Evolutionary conservation across 2,888 invertebrate species (phyloP).

Genomic region (Lordiphosa fenestrarum): DNA sequence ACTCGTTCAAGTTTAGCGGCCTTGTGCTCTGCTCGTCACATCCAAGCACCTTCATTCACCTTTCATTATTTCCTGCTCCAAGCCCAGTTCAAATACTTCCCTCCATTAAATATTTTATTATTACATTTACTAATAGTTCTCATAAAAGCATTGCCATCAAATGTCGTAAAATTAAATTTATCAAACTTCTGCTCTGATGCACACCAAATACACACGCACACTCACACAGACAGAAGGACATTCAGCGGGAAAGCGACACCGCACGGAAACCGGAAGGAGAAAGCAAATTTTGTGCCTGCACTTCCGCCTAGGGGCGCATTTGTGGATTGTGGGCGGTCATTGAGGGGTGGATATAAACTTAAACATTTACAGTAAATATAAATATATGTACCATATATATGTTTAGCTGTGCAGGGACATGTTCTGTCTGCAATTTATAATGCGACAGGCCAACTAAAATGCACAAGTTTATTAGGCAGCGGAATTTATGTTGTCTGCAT

Average conservation of each 20-base stretch:
- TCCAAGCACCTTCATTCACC: conserved; percentile 1
- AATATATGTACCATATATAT: conserved; percentile 1
- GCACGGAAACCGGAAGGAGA: conserved; percentile 61
- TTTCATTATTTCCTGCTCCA: conserved; percentile 1
- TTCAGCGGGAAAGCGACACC: conserved; percentile 39
- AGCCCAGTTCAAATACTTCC: background rate
- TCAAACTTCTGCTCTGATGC: conserved; percentile 62
- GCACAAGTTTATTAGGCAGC: conserved; percentile 34
- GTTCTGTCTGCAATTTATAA: conserved; percentile 46
- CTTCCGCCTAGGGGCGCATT: conserved; percentile 52
- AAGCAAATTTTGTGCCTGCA: conserved; percentile 69
- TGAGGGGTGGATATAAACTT: conserved; percentile 4
- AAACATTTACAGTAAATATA: conserved; percentile 1
- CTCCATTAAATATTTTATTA: conserved; percentile 33
- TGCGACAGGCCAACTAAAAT: conserved; percentile 39
- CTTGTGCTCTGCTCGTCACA: too few relatives aligned
- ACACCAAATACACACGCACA: conserved; percentile 29
- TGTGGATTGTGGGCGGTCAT: conserved; percentile 12
- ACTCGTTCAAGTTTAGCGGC: too few relatives aligned
- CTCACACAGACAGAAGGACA: conserved; percentile 13
- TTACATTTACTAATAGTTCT: conserved; percentile 27
- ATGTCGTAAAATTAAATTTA: conserved; percentile 56
- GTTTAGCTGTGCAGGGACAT: conserved; percentile 5
- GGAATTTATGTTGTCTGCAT: conserved; percentile 15
- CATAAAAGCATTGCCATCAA: conserved; percentile 26